Evolutionary conservation across 2,888 invertebrate genomes (phyloP).

Genomic region (Belgica antarctica): DNA sequence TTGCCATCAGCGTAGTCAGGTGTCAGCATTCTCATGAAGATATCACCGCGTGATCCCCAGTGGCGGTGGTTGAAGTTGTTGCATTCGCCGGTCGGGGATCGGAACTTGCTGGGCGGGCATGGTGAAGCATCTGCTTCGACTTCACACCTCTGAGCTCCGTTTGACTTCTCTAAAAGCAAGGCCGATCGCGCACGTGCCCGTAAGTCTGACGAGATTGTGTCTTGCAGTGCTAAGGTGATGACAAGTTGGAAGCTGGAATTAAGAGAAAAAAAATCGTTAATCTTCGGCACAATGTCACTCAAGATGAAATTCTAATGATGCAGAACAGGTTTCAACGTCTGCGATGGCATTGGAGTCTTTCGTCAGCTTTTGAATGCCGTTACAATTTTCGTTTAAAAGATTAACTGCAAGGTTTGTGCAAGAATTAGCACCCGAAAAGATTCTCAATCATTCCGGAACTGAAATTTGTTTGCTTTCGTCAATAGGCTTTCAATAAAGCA

Average conservation of each 20-base stretch:
- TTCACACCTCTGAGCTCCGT: constrained; percentile 40
- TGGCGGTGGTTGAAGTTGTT: constrained; percentile 83
- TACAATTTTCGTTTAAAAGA: no score
- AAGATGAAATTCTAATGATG: background rate
- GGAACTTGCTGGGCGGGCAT: constrained; percentile 80
- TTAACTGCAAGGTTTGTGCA: no score
- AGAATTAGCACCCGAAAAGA: no score
- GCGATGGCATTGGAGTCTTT: background rate
- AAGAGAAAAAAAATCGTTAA: background rate
- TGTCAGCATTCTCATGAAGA: constrained; percentile 69
- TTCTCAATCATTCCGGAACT: no score
- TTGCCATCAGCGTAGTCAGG: constrained; percentile 75
- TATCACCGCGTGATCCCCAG: constrained; percentile 79
- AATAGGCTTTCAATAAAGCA: no score
- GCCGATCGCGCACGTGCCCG: constrained; percentile 44
- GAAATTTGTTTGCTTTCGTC: no score
- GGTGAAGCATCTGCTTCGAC: constrained; percentile 51
- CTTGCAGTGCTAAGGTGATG: constrained; percentile 39
- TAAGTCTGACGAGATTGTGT: constrained; percentile 45
- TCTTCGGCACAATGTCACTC: background rate
- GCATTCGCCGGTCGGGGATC: constrained; percentile 78
- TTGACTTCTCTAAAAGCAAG: constrained; percentile 45
- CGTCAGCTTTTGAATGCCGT: no score
- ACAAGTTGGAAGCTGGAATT: constrained; percentile 36
- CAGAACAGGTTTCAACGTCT: background rate